Percentiles rank a stretch among this genome's conserved stretches.
These are phyloP conservation scores for Noturus placidus DNA, from an alignment of 2,113 vertebrate genomes.

Conservation along the genomic window DNA sequence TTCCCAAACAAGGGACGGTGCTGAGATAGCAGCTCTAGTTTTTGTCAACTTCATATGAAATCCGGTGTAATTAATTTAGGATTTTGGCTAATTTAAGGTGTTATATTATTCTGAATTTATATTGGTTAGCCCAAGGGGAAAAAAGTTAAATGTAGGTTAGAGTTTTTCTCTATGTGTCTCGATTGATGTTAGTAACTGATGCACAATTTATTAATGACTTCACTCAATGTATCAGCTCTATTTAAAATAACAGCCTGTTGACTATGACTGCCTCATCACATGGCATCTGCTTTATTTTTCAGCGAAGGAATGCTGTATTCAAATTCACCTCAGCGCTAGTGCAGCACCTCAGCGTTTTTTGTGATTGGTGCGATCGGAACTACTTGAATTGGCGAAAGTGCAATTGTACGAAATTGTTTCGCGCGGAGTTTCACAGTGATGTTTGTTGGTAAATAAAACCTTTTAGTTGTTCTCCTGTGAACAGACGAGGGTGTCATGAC, in stretches of 20 bases:
- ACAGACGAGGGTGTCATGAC: too few species aligned
- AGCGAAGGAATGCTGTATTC: neutral
- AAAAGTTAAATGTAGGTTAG: neutral
- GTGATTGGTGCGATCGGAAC: too few species aligned
- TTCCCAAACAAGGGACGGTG: neutral
- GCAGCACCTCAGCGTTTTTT: neutral
- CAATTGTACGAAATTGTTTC: too few species aligned
- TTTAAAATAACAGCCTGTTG: neutral
- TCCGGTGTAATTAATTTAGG: too few species aligned
- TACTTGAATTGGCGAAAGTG: too few species aligned
- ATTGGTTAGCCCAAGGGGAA: neutral
- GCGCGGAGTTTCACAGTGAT: too few species aligned
- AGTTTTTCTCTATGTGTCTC: neutral
- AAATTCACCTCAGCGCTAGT: neutral
- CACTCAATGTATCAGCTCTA: neutral
- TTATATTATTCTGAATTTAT: neutral
- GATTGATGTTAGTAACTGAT: neutral
- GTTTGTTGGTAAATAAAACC: too few species aligned
- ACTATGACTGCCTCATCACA: neutral
- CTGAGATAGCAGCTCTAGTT: neutral
- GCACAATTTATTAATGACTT: neutral
- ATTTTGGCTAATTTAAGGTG: too few species aligned
- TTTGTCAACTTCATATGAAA: neutral
- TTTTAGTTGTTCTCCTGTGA: too few species aligned
- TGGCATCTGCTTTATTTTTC: neutral